Evolutionary conservation across 2,888 invertebrate genomes (phyloP).

Genomic region (Drosophila mimetica): DNA sequence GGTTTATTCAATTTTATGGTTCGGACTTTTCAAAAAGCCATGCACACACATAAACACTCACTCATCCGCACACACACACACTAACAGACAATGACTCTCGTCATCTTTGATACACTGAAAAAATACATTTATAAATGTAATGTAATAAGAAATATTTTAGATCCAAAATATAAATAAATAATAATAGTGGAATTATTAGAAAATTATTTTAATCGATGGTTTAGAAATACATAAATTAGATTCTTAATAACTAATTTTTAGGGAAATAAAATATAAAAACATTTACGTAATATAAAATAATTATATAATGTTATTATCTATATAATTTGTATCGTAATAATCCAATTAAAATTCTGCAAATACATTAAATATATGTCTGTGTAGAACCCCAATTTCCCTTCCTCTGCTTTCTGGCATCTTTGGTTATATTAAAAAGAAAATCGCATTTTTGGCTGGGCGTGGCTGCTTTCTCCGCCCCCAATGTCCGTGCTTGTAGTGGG

Average conservation of each 20-base stretch:
- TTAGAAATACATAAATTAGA: too few species aligned
- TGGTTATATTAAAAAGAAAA: slow-evolving; percentile 73
- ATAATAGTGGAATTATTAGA: too few species aligned
- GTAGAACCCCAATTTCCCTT: neutral
- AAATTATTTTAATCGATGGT: too few species aligned
- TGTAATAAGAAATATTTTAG: neutral
- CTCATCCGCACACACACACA: slow-evolving; percentile 36
- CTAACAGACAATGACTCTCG: slow-evolving; percentile 22
- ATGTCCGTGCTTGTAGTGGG: slow-evolving; percentile 32
- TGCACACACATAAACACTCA: slow-evolving; percentile 43
- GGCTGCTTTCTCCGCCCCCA: slow-evolving; percentile 32
- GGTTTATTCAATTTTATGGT: slow-evolving; percentile 80
- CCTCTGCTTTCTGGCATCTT: slow-evolving; percentile 36
- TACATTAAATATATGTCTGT: neutral
- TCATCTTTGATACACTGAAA: slow-evolving; percentile 1
- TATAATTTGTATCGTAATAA: too few species aligned
- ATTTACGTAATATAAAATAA: too few species aligned
- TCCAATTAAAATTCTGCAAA: too few species aligned
- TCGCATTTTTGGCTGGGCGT: slow-evolving; percentile 70
- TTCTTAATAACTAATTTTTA: too few species aligned
- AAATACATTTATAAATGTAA: neutral
- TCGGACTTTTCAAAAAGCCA: slow-evolving; percentile 73
- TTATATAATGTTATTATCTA: too few species aligned
- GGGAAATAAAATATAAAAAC: too few species aligned
- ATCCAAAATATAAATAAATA: neutral